Evolutionary conservation across 1,140 invertebrate species (phyloP), one percentile per base, ranked within the genome.

Genomic region (Drosophila murphyi): DNA sequence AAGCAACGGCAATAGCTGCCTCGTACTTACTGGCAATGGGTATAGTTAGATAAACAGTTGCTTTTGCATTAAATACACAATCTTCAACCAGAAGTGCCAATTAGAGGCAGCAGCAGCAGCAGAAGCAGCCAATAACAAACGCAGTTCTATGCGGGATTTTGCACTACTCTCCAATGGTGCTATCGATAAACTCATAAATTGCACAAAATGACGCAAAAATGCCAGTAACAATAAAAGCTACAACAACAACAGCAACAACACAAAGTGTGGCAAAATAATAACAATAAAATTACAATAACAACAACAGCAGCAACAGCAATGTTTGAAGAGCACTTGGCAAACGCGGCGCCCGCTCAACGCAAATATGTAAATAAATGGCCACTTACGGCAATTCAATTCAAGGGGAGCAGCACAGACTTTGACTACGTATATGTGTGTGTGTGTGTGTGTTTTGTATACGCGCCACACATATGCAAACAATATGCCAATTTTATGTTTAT

Each of bases 291-390:
- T 64, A 56, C 76, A 50, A 50, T 62, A 71, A 75, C 35, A 78
- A 60, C 59, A 62, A 47, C 50, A 61, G 35, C 50, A 51, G 8
- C 41, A 54, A 48, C 39, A 45, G 34, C 68, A 81, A 75, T 47
- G 67, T 78, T 88, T 88, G 77, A 76, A 83, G 80, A 54, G 65
- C 63, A 72, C 70, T 72, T 77, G 70, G 70, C 69, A 73, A 52
- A 57, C 59, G 55, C 69, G 43, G 57, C 76, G 85, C 78, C 75
- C 78, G 80, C 78, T 86, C 82, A 71, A 72, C 61, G 77, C 61
- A 80, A 88, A 88, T 89, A 85, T 89, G 85, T 59, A 90, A 89
- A 89, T 89, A 89, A 89, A 89, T 85, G 78, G 85, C 78, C 85
- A 89, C 86, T 89, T 90, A 76, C 59, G 80, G 85, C 65, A 68